Base-by-base conservation (phyloP, 2,888 invertebrate species). In the Willowsia nigromaculata region DNA sequence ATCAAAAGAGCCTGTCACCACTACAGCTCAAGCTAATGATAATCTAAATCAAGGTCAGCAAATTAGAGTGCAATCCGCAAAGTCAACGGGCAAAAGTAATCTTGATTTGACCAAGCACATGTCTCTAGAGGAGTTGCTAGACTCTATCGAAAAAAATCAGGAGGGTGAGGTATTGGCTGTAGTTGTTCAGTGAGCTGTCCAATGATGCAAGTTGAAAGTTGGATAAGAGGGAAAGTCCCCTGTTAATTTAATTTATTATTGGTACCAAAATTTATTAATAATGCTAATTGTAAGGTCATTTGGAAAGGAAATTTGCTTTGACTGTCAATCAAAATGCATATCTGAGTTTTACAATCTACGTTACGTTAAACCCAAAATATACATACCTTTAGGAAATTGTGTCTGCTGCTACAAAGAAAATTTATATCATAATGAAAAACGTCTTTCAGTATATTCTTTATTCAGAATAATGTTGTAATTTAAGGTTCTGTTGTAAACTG, bases 61-160 rank as follows among this genome's bases (percentile, higher is more conserved):
- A 47, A 50, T 1, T 15, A 43, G 27, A 25, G 30, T 47, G 9
- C 25, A 25, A 27, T 74, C 30, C 1, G 47, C 25, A 18, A 74
- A 47, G 11, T 27, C 11, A 18, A 25, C n/a, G 15, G 56, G n/a
- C n/a, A n/a, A 56, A 80, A 33, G 13, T 47, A 30, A 47, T 33
- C 80, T 11, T 0, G 22, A 22, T 15, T 15, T 53, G 5, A n/a
- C 62, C 0, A 33, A 85, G 27, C 65, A 65, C 25, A 74, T 74
- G 56, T 82, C 87, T 0, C 37, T 87, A n/a, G 87, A 87, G 47
- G 87, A 87, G 6, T 25, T 87, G 13, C 13, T 87, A 47, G 87
- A 87, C 25, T 71, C 37, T 0, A 40, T 80, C 11, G 87, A 87
- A n/a, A 56, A 71, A 33, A 86, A 62, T 43, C 47, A 78, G 4